These are phyloP conservation scores for Seira ritae DNA, from an alignment of 2,888 invertebrate genomes.

Conservation along the genomic window DNA sequence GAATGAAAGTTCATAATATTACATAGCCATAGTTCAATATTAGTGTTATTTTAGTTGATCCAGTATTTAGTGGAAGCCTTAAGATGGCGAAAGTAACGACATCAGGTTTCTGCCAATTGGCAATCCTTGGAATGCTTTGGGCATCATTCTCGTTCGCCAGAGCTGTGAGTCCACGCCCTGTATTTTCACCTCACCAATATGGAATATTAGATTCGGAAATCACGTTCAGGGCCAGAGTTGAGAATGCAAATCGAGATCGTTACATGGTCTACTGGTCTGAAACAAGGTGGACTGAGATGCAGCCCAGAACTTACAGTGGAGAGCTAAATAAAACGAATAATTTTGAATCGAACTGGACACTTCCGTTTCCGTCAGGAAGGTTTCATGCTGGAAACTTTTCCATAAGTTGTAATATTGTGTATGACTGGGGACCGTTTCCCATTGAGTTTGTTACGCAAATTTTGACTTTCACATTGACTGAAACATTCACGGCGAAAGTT, in stretches of 20 bases:
- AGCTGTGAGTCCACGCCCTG: slow-evolving; percentile 54
- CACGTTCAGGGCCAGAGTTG: slow-evolving; percentile 82
- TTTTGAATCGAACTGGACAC: slow-evolving; percentile 64
- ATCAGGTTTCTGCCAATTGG: too few relatives aligned
- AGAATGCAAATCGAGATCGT: slow-evolving; percentile 74
- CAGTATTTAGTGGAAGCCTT: too few relatives aligned
- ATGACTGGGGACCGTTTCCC: slow-evolving; percentile 36
- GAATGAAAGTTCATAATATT: too few relatives aligned
- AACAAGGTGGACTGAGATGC: slow-evolving; percentile 21
- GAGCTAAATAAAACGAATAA: slow-evolving; percentile 59
- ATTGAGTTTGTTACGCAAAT: slow-evolving; percentile 53
- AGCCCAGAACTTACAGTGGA: background rate
- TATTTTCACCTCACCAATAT: slow-evolving; percentile 81
- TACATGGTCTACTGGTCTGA: slow-evolving; percentile 66
- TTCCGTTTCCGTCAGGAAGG: slow-evolving; percentile 45
- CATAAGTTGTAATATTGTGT: slow-evolving; percentile 59
- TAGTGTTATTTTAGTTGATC: too few relatives aligned
- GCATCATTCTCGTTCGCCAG: background rate
- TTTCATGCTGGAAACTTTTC: slow-evolving; percentile 59
- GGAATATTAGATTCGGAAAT: slow-evolving; percentile 85
- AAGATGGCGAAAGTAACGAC: too few relatives aligned
- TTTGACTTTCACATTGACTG: slow-evolving; percentile 45
- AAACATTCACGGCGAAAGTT: slow-evolving; percentile 65
- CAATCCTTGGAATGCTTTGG: background rate
- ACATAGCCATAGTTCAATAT: too few relatives aligned